Evolutionary conservation across 2,888 invertebrate species (phyloP), one percentile per base, ranked within the genome.

Genomic region (Pyrrhia umbra): DNA sequence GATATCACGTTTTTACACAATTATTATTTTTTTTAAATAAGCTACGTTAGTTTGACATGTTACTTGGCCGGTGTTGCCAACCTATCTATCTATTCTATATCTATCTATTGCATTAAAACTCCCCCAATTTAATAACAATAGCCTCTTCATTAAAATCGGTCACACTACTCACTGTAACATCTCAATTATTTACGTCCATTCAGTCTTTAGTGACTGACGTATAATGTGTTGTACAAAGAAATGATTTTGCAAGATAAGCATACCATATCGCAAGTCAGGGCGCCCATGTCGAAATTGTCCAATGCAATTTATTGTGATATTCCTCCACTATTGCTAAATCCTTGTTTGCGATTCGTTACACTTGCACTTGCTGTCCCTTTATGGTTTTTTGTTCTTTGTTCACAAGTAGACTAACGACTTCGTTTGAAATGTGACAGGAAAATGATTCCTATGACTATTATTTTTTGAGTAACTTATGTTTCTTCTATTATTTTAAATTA

Each of bases 221-320:
- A 37, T 68, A 69, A 62, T 47, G 47, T 51, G 30, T 39, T 51
- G 42, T 57, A 71, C 63, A 72, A 73, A 62, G 58, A 63, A 51
- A 61, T 63, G 40, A 39, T 79, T 68, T 79, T 77, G 77, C 58
- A 78, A 78, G 63, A 52, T 25, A 37, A 46, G 46, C 39, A 40
- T 20, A 51, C 30, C 20, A 62, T 55, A 66, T 68, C 18, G 58
- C 68, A 61, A 63, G 58, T 45, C 51, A 74, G 64, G 45, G 71
- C 58, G 47, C 40, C 37, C 47, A 68, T 78, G 74, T 39, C 43
- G 78, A 70, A 80, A 79, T 21, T 58, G 66, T 70, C 62, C 60
- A 62, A 57, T 74, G 77, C 71, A 77, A 64, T 72, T 72, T 63
- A 69, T 66, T 78, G 59, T 70, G 74, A 69, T 73, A 78, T 65